Evolutionary conservation across 1,140 invertebrate genomes (phyloP).

Genomic region (Andricus grossulariae): DNA sequence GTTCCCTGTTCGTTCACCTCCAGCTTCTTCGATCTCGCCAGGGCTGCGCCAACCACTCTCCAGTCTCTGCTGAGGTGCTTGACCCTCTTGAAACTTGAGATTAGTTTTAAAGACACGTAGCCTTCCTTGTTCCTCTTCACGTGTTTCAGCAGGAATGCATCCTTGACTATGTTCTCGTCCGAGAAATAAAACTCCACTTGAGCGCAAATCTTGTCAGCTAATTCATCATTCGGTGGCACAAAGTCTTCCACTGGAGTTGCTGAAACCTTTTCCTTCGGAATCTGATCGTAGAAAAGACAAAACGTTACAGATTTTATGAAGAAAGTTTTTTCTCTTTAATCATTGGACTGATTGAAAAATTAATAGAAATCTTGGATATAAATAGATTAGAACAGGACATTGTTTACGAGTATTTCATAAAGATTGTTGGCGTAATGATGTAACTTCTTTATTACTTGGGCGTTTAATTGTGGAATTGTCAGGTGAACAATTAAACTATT

Average conservation of each 20-base stretch:
- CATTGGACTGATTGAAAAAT: no score
- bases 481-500: slow-evolving; percentile 18
- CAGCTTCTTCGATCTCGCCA: slow-evolving; percentile 86
- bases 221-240: slow-evolving; percentile 81
- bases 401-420: neutral
- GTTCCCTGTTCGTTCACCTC: slow-evolving; percentile 94
- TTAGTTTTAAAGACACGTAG: slow-evolving; percentile 94
- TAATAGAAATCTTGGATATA: no score
- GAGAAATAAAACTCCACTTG: slow-evolving; percentile 97
- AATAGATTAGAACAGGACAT: no score
- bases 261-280: slow-evolving; percentile 13
- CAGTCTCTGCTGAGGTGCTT: slow-evolving; percentile 95
- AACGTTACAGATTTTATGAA: neutral
- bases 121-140: slow-evolving; percentile 96
- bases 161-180: slow-evolving; percentile 95
- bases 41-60: slow-evolving; percentile 90
- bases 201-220: slow-evolving; percentile 85
- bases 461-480: slow-evolving; percentile 12
- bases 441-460: neutral
- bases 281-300: neutral
- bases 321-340: neutral
- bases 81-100: slow-evolving; percentile 94
- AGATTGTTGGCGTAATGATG: neutral
- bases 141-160: slow-evolving; percentile 96
- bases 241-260: slow-evolving; percentile 58